Evolutionary conservation across 2,113 vertebrate species (phyloP).

Genomic region (Gymnorhina tibicen): DNA sequence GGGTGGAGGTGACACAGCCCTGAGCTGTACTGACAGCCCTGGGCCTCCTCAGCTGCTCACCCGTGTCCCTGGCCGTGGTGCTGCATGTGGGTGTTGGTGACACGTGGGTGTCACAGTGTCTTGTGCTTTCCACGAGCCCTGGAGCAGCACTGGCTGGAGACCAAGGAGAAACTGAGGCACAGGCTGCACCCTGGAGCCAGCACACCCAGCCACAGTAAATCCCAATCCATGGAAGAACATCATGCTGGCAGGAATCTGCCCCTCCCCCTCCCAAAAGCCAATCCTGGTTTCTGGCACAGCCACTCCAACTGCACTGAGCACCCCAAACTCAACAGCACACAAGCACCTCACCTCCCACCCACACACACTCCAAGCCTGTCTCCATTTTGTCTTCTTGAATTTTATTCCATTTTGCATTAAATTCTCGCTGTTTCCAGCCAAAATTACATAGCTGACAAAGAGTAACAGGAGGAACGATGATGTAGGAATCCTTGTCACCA

Average conservation of each 20-base stretch:
- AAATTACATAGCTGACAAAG: not conserved
- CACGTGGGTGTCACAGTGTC: not conserved
- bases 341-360: too few species aligned
- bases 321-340: not conserved
- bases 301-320: not conserved
- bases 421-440: not conserved
- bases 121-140: not conserved
- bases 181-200: not conserved
- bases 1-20: not conserved
- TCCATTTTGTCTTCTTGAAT: not conserved
- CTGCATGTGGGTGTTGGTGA: accelerated
- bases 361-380: accelerated
- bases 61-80: not conserved
- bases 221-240: not conserved
- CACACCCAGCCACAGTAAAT: not conserved
- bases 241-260: accelerated
- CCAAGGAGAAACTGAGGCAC: not conserved
- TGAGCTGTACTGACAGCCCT: not conserved
- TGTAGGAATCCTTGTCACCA: not conserved
- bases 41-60: not conserved
- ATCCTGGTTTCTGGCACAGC: accelerated
- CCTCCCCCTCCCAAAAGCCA: not conserved
- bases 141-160: not conserved
- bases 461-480: not conserved
- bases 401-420: slow-evolving; percentile 54